phyloP scores from a whole-genome alignment of 53 echinoderm and acorn worm genomes.

The Actinopyga echinites region DNA sequence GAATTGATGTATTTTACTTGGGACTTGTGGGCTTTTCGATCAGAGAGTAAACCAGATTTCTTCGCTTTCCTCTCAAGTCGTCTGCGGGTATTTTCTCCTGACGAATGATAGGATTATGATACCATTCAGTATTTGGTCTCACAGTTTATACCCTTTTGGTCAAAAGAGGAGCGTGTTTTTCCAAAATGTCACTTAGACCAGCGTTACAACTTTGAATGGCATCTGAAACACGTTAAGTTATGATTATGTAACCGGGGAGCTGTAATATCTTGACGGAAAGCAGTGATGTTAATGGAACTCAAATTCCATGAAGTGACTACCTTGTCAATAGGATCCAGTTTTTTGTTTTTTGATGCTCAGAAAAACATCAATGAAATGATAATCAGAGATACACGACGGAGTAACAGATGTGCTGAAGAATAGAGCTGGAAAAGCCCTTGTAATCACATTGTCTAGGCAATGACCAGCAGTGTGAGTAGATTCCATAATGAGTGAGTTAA shows the following conservation, averaged over 20 bases:
- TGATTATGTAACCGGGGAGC: background rate
- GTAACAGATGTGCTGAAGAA: background rate
- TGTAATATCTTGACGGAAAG: background rate
- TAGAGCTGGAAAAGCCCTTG: background rate
- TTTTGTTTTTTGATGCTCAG: background rate
- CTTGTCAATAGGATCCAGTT: background rate
- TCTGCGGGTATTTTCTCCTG: background rate
- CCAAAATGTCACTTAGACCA: background rate
- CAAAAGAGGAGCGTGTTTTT: background rate
- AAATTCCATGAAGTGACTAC: background rate
- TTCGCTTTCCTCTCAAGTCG: constrained; percentile 11
- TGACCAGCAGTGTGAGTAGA: background rate
- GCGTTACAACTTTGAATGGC: background rate
- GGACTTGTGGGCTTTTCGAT: background rate
- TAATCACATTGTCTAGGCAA: constrained; percentile 25
- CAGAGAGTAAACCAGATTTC: constrained; percentile 1
- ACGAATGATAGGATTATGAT: background rate
- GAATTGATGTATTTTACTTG: constrained; percentile 4
- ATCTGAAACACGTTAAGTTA: background rate
- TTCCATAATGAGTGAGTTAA: background rate
- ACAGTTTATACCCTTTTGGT: background rate
- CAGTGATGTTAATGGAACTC: background rate
- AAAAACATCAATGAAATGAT: background rate
- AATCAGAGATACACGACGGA: background rate
- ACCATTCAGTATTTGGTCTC: background rate